phyloP scores from a whole-genome alignment of 1,140 invertebrate genomes.

The Coelopa frigida region DNA sequence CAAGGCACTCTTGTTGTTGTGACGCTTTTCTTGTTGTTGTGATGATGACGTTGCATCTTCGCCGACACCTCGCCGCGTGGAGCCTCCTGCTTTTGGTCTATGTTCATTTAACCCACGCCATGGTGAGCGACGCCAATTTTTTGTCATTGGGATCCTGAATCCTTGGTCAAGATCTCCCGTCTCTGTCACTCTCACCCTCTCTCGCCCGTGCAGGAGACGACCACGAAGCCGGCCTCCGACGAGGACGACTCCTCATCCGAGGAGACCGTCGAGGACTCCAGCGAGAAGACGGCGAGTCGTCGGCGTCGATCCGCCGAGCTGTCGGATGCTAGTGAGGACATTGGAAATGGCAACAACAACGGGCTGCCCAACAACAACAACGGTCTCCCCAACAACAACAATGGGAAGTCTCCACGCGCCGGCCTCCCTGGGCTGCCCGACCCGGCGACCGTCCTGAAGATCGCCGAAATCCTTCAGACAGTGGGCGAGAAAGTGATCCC shows the following conservation, averaged over 20 bases:
- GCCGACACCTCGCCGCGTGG: no score
- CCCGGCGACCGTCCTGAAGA: constrained; percentile 35
- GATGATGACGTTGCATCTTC: no score
- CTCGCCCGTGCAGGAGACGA: no score
- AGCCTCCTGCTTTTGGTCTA: no score
- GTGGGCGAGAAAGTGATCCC: constrained; percentile 35
- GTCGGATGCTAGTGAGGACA: background rate
- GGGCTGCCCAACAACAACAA: background rate
- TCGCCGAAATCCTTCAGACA: constrained; percentile 33
- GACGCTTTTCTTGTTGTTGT: no score
- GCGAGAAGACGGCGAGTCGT: constrained; percentile 17
- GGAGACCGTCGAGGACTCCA: constrained; percentile 35
- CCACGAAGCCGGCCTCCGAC: constrained; percentile 17
- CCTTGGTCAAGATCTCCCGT: no score
- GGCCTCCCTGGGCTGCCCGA: constrained; percentile 38
- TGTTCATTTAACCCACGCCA: no score
- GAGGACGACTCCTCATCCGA: constrained; percentile 39
- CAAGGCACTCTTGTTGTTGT: no score
- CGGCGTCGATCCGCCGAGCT: constrained; percentile 21
- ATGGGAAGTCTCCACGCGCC: constrained; percentile 4
- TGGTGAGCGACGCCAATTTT: no score
- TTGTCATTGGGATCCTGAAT: no score
- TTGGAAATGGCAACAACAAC: background rate
- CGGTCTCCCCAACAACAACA: background rate
- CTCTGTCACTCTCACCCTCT: no score